Base-by-base conservation (phyloP, 2,113 vertebrate species). In the Passer montanus region DNA sequence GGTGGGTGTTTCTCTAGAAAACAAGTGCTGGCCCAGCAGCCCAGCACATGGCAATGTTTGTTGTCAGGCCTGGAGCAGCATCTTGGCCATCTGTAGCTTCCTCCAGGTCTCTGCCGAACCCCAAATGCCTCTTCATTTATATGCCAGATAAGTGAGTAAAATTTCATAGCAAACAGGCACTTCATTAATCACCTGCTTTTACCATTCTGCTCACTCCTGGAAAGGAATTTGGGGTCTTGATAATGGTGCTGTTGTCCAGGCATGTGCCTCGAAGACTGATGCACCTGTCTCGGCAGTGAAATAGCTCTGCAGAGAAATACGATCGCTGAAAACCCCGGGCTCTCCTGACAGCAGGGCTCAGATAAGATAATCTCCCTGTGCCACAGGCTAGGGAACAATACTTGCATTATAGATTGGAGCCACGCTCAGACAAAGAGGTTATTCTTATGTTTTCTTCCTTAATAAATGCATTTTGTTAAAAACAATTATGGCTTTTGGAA, bases 211-310 rank as follows among this genome's bases (percentile, higher is more conserved):
- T 97, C 91, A 85, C 92, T 94, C 86, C 94, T 93, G 89, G 92
- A 83, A 89, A 97, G 93, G 96, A 96, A 96, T 98, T 18, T 76
- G 86, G 89, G 87, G 75, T 87, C 83, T 90, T 47, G 94, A 97
- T 97, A 98, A 97, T 97, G 96, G 97, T 56, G 84, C 97, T 56
- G 95, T 97, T 98, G 98, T 98, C 97, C 97, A 79, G 91, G 95
- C 93, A 91, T 97, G 97, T 97, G 97, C 97, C 90, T 92, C 37
- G 75, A 97, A 97, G 98, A 98, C 98, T 91, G 98, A 98, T 98
- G 97, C 98, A 98, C 97, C 98, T 98, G 98, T 98, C 98, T 98
- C 39, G 16, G 95, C 95, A 97, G 91, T 96, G 94, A 98, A 98
- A 98, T 98, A 98, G 97, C 97, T 98, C 94, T 96, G 94, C 93